phyloP scores from a whole-genome alignment of 2,888 invertebrate genomes.

The Eudasyphora cyanicolor region DNA sequence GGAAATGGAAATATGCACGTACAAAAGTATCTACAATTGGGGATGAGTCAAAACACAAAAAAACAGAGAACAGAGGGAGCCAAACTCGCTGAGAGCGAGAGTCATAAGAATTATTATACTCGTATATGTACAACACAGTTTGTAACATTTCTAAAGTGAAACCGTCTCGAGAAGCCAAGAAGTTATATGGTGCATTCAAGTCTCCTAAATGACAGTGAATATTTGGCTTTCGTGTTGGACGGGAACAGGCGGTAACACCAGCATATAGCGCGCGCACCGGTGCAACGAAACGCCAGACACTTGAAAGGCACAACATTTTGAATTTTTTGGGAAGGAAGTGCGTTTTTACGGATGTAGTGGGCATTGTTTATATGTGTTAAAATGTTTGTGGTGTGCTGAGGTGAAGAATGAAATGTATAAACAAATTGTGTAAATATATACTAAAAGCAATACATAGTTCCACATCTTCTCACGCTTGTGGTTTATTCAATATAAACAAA shows the following conservation, averaged over 20 bases:
- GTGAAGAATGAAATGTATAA: conserved; percentile 20
- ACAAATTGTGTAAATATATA: neutral
- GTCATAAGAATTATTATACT: neutral
- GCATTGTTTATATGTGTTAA: neutral
- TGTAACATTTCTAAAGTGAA: conserved; percentile 26
- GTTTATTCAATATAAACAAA: conserved; percentile 3
- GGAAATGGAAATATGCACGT: neutral
- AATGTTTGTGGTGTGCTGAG: neutral
- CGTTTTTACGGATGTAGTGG: neutral
- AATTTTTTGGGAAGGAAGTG: conserved; percentile 19
- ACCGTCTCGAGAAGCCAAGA: conserved; percentile 44
- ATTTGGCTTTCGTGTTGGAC: conserved; percentile 47
- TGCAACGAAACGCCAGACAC: neutral
- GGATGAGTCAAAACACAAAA: conserved; percentile 9
- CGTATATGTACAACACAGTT: neutral
- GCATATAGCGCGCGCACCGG: neutral
- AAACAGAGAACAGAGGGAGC: neutral
- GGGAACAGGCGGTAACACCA: conserved; percentile 26
- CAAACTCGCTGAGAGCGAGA: neutral
- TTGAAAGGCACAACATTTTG: too few relatives aligned
- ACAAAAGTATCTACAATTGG: conserved; percentile 5
- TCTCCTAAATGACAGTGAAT: conserved; percentile 58
- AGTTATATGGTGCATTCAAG: conserved; percentile 47
- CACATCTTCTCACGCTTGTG: neutral
- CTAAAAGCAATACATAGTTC: neutral